Percentiles rank a stretch among this genome's conserved stretches.
Conservation (phyloP, 2,113 vertebrate genomes). For the Lepus timidus region DNA sequence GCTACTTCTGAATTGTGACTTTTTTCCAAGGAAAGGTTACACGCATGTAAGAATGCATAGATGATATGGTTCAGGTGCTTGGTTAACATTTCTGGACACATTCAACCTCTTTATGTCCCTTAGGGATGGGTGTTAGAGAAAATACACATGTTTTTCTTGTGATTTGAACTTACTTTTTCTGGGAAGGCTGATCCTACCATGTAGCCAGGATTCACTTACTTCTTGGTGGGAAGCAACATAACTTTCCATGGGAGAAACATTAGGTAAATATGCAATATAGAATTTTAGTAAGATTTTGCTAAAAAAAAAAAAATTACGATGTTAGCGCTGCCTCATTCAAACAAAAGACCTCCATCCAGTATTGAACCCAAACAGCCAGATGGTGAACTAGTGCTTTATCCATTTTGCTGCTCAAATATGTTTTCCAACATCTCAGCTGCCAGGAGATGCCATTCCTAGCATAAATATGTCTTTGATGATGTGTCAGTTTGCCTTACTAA, state of each 20-base stretch:
- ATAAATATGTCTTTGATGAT: slow-evolving; percentile 86
- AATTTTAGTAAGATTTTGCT: slow-evolving; percentile 7
- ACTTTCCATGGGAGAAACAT: neutral
- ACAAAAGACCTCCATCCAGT: slow-evolving; percentile 58
- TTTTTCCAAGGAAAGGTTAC: slow-evolving; percentile 8
- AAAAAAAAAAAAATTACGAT: neutral
- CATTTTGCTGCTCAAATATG: slow-evolving; percentile 72
- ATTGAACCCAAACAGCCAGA: slow-evolving; percentile 75
- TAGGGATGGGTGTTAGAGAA: neutral
- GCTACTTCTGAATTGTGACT: neutral
- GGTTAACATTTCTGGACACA: neutral
- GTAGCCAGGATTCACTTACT: neutral
- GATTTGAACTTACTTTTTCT: neutral
- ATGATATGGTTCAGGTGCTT: neutral
- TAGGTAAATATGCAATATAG: neutral
- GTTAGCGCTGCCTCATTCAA: slow-evolving; percentile 47
- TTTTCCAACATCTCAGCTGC: slow-evolving; percentile 72
- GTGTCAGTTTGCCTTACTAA: slow-evolving; percentile 88
- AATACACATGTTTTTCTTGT: neutral
- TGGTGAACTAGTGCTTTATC: slow-evolving; percentile 68
- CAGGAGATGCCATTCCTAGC: slow-evolving; percentile 72
- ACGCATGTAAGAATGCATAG: neutral
- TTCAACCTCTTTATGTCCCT: neutral
- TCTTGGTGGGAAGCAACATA: neutral
- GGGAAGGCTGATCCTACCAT: neutral